These are phyloP conservation scores for Brachyptera putata DNA, from an alignment of 2,888 invertebrate genomes.

Conservation along the genomic window DNA sequence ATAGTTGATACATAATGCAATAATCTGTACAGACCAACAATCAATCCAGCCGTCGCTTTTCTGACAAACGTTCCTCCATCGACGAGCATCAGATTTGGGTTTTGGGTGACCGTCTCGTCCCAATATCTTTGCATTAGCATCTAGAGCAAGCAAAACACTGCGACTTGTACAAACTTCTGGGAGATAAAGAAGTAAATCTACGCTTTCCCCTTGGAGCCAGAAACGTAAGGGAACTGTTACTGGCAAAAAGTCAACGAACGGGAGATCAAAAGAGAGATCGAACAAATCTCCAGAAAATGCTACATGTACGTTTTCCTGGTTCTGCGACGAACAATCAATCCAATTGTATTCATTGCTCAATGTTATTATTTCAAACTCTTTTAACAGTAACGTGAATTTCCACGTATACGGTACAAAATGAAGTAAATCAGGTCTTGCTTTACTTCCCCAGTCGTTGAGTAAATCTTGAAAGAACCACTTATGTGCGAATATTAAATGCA, in stretches of 20 bases:
- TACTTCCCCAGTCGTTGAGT: slow-evolving; percentile 94
- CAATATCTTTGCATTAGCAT: slow-evolving; percentile 82
- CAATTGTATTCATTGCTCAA: slow-evolving; percentile 96
- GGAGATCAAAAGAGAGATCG: slow-evolving; percentile 89
- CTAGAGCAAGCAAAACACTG: slow-evolving; percentile 74
- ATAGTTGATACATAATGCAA: slow-evolving; percentile 86
- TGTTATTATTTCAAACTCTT: slow-evolving; percentile 93
- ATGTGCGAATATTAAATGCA: slow-evolving; percentile 88
- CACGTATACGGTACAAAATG: slow-evolving; percentile 97
- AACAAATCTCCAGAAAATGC: slow-evolving; percentile 92
- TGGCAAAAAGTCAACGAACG: slow-evolving; percentile 92
- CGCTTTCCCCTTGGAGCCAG: slow-evolving; percentile 92
- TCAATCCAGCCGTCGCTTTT: slow-evolving; percentile 81
- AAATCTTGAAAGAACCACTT: slow-evolving; percentile 96
- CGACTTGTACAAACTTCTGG: slow-evolving; percentile 90
- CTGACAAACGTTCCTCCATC: slow-evolving; percentile 79
- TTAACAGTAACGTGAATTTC: slow-evolving; percentile 83
- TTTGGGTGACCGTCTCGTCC: slow-evolving; percentile 64
- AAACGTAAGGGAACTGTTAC: slow-evolving; percentile 83
- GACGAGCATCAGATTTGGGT: slow-evolving; percentile 54
- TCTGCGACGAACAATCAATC: slow-evolving; percentile 96
- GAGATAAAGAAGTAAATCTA: slow-evolving; percentile 83
- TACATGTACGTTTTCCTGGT: slow-evolving; percentile 83
- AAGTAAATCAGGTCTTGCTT: slow-evolving; percentile 86
- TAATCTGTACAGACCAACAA: slow-evolving; percentile 94